Percentiles rank a stretch among this genome's conserved stretches.
Conservation (phyloP, 2,113 vertebrate genomes). For the Myanophis thanlyinensis region DNA sequence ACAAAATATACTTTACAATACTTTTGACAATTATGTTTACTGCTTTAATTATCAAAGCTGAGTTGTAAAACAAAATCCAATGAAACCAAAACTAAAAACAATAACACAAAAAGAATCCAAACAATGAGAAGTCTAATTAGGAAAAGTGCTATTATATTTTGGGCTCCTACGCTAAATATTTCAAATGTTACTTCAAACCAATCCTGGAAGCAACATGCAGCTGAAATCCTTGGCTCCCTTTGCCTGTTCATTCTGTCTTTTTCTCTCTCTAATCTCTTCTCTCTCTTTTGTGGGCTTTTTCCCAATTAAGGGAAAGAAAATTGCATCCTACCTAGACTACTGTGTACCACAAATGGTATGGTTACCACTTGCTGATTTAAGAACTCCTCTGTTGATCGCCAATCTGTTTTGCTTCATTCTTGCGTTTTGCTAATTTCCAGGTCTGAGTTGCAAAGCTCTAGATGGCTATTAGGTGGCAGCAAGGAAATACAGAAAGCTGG, state of each 20-base stretch:
- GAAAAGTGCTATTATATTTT: background rate
- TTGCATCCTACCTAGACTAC: background rate
- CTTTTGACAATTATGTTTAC: background rate
- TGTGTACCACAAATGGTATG: background rate
- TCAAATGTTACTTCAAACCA: background rate
- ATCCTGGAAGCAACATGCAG: background rate
- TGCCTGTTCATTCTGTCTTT: background rate
- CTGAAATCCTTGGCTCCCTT: background rate
- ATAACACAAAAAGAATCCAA: background rate
- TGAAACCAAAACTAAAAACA: background rate
- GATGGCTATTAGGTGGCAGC: background rate
- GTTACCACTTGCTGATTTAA: background rate
- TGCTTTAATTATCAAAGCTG: background rate
- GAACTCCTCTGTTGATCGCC: background rate
- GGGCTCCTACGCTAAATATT: background rate
- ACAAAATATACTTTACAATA: background rate
- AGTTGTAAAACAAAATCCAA: background rate
- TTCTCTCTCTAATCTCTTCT: background rate
- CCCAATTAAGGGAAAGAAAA: background rate
- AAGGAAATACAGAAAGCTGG: background rate
- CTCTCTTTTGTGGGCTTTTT: background rate
- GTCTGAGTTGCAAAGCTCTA: background rate
- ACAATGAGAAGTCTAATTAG: background rate
- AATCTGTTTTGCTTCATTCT: background rate
- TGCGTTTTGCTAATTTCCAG: background rate